phyloP scores from a whole-genome alignment of 2,797 vertebrate genomes.

The Gadopsis marmoratus region DNA sequence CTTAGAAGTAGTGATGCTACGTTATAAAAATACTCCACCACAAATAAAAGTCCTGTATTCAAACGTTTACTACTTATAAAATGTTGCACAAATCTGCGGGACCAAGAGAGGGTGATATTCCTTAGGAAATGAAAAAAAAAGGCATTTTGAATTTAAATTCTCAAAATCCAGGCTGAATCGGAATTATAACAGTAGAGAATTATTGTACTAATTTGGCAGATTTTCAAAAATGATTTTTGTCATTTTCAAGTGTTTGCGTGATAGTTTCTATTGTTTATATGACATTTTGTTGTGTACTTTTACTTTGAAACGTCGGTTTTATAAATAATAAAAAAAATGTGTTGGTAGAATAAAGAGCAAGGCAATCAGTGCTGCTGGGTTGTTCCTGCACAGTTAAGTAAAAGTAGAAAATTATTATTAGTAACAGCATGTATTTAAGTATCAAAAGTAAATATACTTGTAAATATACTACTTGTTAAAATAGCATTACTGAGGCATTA shows the following conservation, averaged over 20 bases:
- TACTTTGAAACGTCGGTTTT: not conserved
- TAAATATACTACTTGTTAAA: not conserved
- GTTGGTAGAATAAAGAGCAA: not conserved
- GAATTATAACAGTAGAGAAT: too few relatives aligned
- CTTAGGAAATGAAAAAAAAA: not conserved
- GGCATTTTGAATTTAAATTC: not conserved
- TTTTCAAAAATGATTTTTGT: too few relatives aligned
- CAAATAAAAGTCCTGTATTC: not conserved
- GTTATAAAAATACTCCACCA: not conserved
- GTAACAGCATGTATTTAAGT: not conserved
- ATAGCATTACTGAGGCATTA: too few relatives aligned
- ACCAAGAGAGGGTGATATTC: not conserved
- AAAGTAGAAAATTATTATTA: not conserved
- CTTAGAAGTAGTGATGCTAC: not conserved
- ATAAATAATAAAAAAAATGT: not conserved
- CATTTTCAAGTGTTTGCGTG: not conserved
- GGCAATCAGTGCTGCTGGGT: not conserved
- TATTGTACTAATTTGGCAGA: not conserved
- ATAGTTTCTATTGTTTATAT: not conserved
- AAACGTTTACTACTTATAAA: not conserved
- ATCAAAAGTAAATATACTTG: not conserved
- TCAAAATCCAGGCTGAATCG: not conserved
- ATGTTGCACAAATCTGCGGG: too few relatives aligned
- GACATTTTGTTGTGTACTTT: not conserved
- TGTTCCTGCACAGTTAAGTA: not conserved